phyloP scores from a whole-genome alignment of 92 coral and sea anemone species.

The Hydrozoanthus gracilis region DNA sequence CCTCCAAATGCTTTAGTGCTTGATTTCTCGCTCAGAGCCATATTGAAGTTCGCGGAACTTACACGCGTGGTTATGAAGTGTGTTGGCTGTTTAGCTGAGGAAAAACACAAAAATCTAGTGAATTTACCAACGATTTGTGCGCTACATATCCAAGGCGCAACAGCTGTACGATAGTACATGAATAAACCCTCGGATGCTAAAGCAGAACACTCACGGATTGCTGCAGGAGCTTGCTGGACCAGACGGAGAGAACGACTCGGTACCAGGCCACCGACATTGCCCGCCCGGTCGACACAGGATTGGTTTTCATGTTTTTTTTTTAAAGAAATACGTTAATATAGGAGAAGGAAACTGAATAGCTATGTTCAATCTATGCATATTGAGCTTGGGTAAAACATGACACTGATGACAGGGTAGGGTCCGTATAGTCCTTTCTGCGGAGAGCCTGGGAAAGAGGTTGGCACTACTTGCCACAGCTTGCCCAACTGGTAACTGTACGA shows the following conservation, averaged over 20 bases:
- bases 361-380: too few species aligned
- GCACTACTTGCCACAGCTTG: too few species aligned
- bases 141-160: neutral
- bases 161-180: neutral
- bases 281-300: neutral
- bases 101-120: constrained; percentile 10
- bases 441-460: too few species aligned
- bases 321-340: too few species aligned
- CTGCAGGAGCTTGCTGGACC: constrained; percentile 11
- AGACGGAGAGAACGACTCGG: neutral
- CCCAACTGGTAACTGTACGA: too few species aligned
- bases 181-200: neutral
- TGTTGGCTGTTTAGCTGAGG: constrained; percentile 12
- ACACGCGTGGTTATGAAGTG: constrained; percentile 17
- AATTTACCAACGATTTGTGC: neutral
- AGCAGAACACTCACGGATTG: neutral
- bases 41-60: constrained; percentile 39
- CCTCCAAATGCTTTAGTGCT: constrained; percentile 88
- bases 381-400: too few species aligned
- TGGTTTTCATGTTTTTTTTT: neutral
- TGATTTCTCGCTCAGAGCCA: constrained; percentile 81
- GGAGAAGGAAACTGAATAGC: too few species aligned
- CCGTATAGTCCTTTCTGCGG: too few species aligned
- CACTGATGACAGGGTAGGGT: too few species aligned
- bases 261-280: neutral